Conservation (phyloP, 1,140 invertebrate species). For the Drosophila watanabei region DNA sequence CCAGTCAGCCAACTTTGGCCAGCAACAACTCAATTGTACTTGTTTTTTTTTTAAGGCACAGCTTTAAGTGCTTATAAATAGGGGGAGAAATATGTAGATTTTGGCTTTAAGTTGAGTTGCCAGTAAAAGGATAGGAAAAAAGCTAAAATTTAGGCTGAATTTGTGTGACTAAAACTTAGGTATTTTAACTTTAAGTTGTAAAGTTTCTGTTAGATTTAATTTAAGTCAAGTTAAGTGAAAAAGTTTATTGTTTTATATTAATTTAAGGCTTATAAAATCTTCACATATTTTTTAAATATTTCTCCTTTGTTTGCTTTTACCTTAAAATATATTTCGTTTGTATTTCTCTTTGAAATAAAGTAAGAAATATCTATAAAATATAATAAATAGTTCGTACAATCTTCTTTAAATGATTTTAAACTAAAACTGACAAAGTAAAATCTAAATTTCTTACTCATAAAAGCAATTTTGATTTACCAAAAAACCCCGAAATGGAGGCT, state of each 20-base stretch:
- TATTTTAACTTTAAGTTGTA: background rate
- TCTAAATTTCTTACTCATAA: background rate
- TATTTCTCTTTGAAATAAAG: background rate
- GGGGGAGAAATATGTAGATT: slow-evolving; percentile 31
- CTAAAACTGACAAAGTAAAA: background rate
- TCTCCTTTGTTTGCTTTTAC: background rate
- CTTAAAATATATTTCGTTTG: background rate
- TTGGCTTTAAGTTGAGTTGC: slow-evolving; percentile 5
- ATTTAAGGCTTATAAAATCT: too few relatives aligned
- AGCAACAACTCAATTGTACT: slow-evolving; percentile 57
- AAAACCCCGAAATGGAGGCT: background rate
- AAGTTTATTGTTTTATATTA: background rate
- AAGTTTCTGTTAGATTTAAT: background rate
- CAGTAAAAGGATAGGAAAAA: background rate
- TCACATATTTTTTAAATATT: background rate
- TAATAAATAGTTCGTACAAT: fast-evolving
- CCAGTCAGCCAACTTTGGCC: slow-evolving; percentile 32
- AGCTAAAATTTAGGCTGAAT: background rate
- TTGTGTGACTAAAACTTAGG: background rate
- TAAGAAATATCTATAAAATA: background rate
- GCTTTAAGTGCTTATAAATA: slow-evolving; percentile 56
- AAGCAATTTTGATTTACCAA: background rate
- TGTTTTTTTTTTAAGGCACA: background rate
- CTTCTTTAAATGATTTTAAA: background rate
- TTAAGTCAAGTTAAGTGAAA: background rate